phyloP scores from a whole-genome alignment of 2,113 vertebrate genomes.

The Cinclus mexicanus region DNA sequence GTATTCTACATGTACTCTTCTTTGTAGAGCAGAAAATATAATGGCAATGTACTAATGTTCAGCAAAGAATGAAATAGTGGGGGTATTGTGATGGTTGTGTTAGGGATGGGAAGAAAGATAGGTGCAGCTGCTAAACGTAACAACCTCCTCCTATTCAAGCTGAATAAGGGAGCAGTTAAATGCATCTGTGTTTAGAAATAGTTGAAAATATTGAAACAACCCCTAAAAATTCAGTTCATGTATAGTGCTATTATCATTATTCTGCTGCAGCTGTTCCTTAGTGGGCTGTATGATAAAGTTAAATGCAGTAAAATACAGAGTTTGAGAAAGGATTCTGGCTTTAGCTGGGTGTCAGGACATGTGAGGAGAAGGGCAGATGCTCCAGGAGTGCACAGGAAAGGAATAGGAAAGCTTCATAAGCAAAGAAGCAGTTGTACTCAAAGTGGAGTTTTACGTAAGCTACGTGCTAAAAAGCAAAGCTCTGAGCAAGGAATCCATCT shows the following conservation, averaged over 20 bases:
- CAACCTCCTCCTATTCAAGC: neutral
- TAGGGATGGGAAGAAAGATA: neutral
- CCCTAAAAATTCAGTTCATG: neutral
- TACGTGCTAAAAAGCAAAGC: neutral
- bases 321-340: neutral
- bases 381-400: neutral
- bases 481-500: neutral
- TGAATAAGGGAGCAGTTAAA: neutral
- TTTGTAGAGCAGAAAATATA: neutral
- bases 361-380: neutral
- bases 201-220: neutral
- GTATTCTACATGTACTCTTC: neutral
- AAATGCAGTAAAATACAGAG: neutral
- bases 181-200: neutral
- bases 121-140: neutral
- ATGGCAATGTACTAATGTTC: neutral
- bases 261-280: neutral
- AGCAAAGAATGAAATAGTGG: neutral
- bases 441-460: neutral
- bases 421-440: neutral
- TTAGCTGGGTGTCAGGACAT: neutral
- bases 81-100: neutral
- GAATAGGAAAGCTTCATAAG: neutral
- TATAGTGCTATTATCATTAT: neutral
- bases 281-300: neutral